These are phyloP conservation scores for Acanthosepion pharaonis DNA, from an alignment of 2,888 invertebrate species.

Conservation along the genomic window DNA sequence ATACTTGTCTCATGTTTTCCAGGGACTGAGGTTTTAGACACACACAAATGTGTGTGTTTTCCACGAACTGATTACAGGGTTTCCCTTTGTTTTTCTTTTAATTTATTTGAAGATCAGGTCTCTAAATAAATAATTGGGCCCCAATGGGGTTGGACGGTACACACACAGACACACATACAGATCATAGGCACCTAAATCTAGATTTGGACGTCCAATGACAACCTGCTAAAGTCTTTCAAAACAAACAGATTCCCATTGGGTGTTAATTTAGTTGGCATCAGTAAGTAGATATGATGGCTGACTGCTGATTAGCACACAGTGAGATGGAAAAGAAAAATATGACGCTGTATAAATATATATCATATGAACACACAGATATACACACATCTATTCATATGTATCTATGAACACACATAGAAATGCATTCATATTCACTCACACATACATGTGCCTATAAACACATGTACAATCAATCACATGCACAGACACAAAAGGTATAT, in stretches of 20 bases:
- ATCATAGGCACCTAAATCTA: not conserved
- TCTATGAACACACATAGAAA: not conserved
- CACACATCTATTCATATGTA: not conserved
- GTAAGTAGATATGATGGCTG: conserved; percentile 2
- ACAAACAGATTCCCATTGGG: not conserved
- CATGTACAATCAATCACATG: no score
- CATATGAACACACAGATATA: no score
- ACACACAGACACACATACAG: no score
- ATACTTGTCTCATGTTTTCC: not conserved
- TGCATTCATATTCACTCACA: no score
- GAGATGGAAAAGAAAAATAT: not conserved
- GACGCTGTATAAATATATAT: not conserved
- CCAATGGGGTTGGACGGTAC: not conserved
- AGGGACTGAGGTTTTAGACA: not conserved
- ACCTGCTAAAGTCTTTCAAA: conserved; percentile 2
- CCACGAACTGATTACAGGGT: not conserved
- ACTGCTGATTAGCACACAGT: not conserved
- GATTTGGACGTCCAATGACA: not conserved
- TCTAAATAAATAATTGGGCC: conserved; percentile 6
- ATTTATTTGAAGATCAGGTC: not conserved
- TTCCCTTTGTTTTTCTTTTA: not conserved
- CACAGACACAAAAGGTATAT: no score
- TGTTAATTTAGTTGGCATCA: not conserved
- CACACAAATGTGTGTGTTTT: not conserved
- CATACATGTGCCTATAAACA: no score